phyloP scores from a whole-genome alignment of 1,140 invertebrate genomes.

The Plectus sambesii region DNA sequence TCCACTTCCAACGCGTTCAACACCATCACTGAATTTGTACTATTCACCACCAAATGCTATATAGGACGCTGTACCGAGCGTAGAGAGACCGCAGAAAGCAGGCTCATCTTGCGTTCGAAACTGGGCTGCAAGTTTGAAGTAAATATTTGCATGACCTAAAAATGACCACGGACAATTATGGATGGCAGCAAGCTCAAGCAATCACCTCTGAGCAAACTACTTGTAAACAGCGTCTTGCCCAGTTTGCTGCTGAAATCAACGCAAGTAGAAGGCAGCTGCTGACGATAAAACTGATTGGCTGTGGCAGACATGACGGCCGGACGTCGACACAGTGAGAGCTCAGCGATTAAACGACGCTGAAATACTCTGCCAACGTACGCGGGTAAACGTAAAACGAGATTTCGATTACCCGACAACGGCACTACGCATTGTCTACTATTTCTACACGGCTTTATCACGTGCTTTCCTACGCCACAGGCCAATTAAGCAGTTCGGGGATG shows the following conservation, averaged over 20 bases:
- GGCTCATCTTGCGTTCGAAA: conserved; percentile 48
- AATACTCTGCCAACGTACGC: too few species aligned
- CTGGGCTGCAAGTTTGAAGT: conserved; percentile 46
- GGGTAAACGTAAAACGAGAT: too few species aligned
- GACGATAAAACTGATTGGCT: conserved; percentile 40
- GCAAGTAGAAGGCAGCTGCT: conserved; percentile 42
- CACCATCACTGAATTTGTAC: conserved; percentile 26
- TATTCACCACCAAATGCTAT: conserved; percentile 9
- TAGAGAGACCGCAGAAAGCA: conserved; percentile 47
- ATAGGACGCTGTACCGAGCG: conserved; percentile 40
- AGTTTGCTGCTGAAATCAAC: conserved; percentile 44
- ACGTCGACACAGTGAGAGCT: too few species aligned
- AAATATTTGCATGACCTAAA: conserved; percentile 34
- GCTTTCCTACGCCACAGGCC: too few species aligned
- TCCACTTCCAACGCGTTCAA: conserved; percentile 47
- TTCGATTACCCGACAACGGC: too few species aligned
- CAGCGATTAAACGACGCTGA: too few species aligned
- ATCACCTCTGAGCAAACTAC: conserved; percentile 40
- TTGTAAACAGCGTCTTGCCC: conserved; percentile 45
- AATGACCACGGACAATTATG: conserved; percentile 9
- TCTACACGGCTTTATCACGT: too few species aligned
- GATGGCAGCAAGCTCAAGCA: conserved; percentile 8
- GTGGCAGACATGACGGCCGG: conserved; percentile 19
- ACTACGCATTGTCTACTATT: too few species aligned
- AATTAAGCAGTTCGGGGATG: too few species aligned